These are phyloP conservation scores for Drosophila lutescens DNA, from an alignment of 2,888 invertebrate species.

Conservation along the genomic window DNA sequence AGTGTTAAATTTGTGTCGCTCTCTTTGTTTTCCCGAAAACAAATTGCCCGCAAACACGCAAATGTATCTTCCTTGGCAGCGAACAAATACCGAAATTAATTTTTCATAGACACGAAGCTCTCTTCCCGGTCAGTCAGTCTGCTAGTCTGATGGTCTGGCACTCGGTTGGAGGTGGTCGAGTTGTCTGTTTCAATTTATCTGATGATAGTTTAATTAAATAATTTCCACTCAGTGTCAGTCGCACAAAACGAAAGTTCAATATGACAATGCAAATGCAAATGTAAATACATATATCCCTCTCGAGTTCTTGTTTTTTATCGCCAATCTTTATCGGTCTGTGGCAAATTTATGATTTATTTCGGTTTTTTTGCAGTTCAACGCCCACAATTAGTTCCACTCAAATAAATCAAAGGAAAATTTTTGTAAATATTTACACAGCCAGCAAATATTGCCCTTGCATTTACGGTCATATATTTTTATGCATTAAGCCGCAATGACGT, in stretches of 20 bases:
- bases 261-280: constrained; percentile 46
- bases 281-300: constrained; percentile 32
- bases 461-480: constrained; percentile 26
- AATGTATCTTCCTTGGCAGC: constrained; percentile 33
- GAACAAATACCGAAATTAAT: constrained; percentile 64
- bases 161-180: constrained; percentile 9
- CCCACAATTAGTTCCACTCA: constrained; percentile 79
- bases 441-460: constrained; percentile 29
- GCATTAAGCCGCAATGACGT: constrained; percentile 61
- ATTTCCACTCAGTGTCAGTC: constrained; percentile 52
- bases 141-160: constrained; percentile 3
- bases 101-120: constrained; percentile 66
- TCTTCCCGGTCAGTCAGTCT: constrained; percentile 15
- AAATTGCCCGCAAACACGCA: constrained; percentile 71
- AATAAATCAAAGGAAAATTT: constrained; percentile 76
- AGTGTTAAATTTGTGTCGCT: constrained; percentile 73
- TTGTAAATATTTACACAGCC: constrained; percentile 66
- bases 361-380: constrained; percentile 70
- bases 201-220: constrained; percentile 70
- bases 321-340: constrained; percentile 36
- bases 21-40: constrained; percentile 64
- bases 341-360: constrained; percentile 38
- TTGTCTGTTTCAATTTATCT: constrained; percentile 27
- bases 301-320: constrained; percentile 19
- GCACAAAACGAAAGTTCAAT: constrained; percentile 41